Conservation (phyloP, 2,888 invertebrate genomes). For the Apodemia zela region DNA sequence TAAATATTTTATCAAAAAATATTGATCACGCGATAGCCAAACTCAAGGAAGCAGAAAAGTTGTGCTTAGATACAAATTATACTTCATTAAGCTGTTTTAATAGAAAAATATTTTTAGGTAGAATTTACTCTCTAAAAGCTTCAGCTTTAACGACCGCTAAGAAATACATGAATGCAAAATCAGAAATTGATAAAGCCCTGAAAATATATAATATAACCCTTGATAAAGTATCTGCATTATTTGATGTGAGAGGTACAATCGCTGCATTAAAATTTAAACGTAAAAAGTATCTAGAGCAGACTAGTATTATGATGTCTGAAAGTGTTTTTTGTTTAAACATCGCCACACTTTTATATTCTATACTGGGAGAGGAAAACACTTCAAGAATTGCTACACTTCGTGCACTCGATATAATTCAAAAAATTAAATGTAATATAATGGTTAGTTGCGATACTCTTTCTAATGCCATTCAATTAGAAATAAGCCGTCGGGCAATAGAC, state of each 20-base stretch:
- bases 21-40: conserved; percentile 45
- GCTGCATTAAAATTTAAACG: conserved; percentile 42
- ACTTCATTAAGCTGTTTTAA: conserved; percentile 39
- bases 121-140: conserved; percentile 58
- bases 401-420: conserved; percentile 56
- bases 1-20: conserved; percentile 52
- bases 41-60: conserved; percentile 54
- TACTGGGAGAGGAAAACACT: conserved; percentile 51
- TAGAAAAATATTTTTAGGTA: conserved; percentile 52
- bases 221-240: conserved; percentile 47
- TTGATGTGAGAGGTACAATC: conserved; percentile 44
- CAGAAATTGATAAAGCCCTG: conserved; percentile 50
- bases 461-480: conserved; percentile 67
- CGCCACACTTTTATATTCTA: conserved; percentile 53
- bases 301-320: conserved; percentile 47
- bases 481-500: conserved; percentile 55
- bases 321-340: conserved; percentile 63
- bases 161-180: conserved; percentile 48
- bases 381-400: conserved; percentile 50
- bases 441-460: conserved; percentile 70
- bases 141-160: conserved; percentile 47
- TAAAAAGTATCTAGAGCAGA: conserved; percentile 45
- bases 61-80: conserved; percentile 40
- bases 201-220: conserved; percentile 54
- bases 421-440: conserved; percentile 53